Percentiles rank a stretch among this genome's conserved stretches.
These are phyloP conservation scores for Ectemnius cavifrons DNA, from an alignment of 2,888 invertebrate genomes.

Conservation along the genomic window DNA sequence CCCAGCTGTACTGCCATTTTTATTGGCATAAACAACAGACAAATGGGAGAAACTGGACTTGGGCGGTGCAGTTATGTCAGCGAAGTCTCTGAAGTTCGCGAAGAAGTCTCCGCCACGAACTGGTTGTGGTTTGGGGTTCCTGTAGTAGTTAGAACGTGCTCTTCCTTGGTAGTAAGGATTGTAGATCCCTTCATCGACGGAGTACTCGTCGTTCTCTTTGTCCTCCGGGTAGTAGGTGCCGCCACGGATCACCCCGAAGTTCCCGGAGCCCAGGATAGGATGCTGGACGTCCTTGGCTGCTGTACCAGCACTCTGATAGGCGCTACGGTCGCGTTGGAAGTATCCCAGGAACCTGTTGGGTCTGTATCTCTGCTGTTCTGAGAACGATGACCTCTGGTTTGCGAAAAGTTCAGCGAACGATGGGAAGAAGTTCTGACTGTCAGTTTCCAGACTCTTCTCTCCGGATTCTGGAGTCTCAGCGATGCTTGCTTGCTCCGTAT, in stretches of 20 bases:
- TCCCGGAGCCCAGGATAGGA: slow-evolving; percentile 82
- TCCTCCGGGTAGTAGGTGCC: slow-evolving; percentile 88
- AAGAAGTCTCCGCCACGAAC: slow-evolving; percentile 87
- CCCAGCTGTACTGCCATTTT: slow-evolving; percentile 82
- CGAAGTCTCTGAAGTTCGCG: slow-evolving; percentile 93
- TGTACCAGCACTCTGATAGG: slow-evolving; percentile 66
- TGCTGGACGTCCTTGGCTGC: slow-evolving; percentile 79
- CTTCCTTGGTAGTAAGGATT: slow-evolving; percentile 83
- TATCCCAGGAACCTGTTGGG: slow-evolving; percentile 75
- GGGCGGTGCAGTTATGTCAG: slow-evolving; percentile 91
- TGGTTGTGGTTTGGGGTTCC: slow-evolving; percentile 87
- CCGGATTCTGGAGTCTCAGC: slow-evolving; percentile 8
- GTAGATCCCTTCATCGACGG: slow-evolving; percentile 80
- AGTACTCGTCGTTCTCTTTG: slow-evolving; percentile 85
- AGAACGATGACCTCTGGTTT: slow-evolving; percentile 82
- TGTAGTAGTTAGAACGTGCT: slow-evolving; percentile 84
- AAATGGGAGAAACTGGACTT: slow-evolving; percentile 90
- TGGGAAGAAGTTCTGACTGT: slow-evolving; percentile 88
- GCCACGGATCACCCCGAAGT: slow-evolving; percentile 90
- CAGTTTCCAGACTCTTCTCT: slow-evolving; percentile 80
- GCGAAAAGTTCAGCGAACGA: slow-evolving; percentile 86
- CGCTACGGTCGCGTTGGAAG: slow-evolving; percentile 71
- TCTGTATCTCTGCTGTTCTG: slow-evolving; percentile 79
- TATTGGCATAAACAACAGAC: slow-evolving; percentile 90
- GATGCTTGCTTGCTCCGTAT: slow-evolving; percentile 28